Base-by-base conservation (phyloP, 2,113 vertebrate genomes). In the Urocolius indicus region DNA sequence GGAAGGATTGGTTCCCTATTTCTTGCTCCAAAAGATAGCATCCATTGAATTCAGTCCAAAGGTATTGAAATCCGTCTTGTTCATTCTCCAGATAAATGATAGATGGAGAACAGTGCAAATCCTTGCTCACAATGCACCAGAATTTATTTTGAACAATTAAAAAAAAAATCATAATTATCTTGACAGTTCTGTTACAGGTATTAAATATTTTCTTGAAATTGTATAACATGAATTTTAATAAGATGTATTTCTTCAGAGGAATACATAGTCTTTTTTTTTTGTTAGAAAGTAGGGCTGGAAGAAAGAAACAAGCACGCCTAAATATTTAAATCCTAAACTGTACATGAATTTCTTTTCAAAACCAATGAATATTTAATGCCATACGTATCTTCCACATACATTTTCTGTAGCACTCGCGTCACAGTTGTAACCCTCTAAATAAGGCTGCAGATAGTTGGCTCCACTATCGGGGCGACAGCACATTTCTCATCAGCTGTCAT, bases 1-100 rank as follows among this genome's bases (percentile, higher is more conserved):
- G 95, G 52, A 94, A 92, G 59, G 95, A 81, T 71, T 96, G 97
- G 49, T 94, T 96, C 41, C 54, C 68, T 77, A 97, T 52, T n/a
- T 97, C 91, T 90, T 98, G 93, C 30, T 98, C 96, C 97, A 88
- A 95, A 83, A 94, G 94, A 36, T 63, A 90, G 84, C 79, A 96
- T 91, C 92, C 96, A 66, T 84, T 94, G 94, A 97, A 97, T 76
- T 96, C 95, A 93, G 94, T 88, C 58, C 93, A 72, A 59, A 77
- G 59, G 20, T 79, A 82, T 63, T 59, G 94, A 66, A 32, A 62
- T 36, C 21, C 52, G 18, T 97, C 89, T 63, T 76, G 90, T 77
- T 95, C 93, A 46, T 73, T 78, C 13, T 83, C 92, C 65, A 94
- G 91, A 84, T 84, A 90, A 82, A 46, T 78, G 85, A 91, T 84